A percentile compares a stretch with the other conserved stretches of the same genome.
Evolutionary conservation across 2,888 invertebrate species (phyloP).

Genomic region (Zootermopsis nevadensis): DNA sequence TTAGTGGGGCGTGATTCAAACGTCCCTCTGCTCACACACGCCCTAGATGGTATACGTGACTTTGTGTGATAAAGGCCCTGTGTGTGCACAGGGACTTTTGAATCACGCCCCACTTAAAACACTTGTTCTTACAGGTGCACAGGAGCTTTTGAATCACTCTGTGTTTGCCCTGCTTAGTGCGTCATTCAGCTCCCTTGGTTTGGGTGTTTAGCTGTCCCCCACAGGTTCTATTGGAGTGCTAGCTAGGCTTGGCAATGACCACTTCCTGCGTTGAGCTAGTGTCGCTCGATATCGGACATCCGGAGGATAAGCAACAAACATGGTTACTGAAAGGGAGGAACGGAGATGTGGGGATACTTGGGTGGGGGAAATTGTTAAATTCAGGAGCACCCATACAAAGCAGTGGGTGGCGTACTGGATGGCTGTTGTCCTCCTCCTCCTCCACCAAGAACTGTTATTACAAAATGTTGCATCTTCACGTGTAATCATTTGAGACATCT

Average conservation of each 20-base stretch:
- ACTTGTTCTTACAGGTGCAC: too few relatives aligned
- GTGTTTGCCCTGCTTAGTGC: too few relatives aligned
- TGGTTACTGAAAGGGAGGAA: neutral
- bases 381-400: constrained; percentile 13
- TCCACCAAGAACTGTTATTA: constrained; percentile 1
- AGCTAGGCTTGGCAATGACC: constrained; percentile 8
- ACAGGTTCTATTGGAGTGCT: neutral
- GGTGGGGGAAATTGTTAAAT: neutral
- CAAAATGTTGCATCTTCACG: neutral
- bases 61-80: too few relatives aligned
- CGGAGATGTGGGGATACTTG: neutral
- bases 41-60: too few relatives aligned
- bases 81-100: too few relatives aligned
- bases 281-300: constrained; percentile 14
- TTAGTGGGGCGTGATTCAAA: too few relatives aligned
- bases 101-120: too few relatives aligned
- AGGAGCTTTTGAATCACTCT: too few relatives aligned
- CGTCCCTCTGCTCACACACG: too few relatives aligned
- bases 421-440: neutral
- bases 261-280: constrained; percentile 11
- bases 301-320: constrained; percentile 4
- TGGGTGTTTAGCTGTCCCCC: neutral
- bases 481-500: too few relatives aligned
- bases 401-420: neutral
- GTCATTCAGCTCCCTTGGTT: too few relatives aligned